Base-by-base conservation (phyloP, 2,113 vertebrate species). In the Corvus cornix region DNA sequence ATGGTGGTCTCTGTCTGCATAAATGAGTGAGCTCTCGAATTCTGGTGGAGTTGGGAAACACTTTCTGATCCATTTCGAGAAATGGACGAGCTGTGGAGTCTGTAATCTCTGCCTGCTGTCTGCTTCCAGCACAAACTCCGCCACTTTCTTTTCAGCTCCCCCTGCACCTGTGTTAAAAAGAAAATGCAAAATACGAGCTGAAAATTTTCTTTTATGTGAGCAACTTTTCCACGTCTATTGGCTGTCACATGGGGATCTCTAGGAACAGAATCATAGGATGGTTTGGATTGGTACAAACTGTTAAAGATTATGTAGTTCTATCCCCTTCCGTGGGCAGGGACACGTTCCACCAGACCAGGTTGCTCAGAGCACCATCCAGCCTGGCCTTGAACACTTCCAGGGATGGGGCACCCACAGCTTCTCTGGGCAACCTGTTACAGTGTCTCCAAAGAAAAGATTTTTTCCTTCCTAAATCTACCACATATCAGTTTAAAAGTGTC, bases 1-100 rank as follows among this genome's bases (percentile, higher is more conserved):
- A 99, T 91, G 0, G 98, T 98, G 94, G 98, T 99, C 97, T 99
- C 99, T 0, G 99, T 99, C 97, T 99, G 99, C 96, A 99, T 96
- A 95, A 99, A 98, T 59, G 99, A 99, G 76, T 98, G 98, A 33
- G 99, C 97, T 33, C 98, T 97, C 70, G 98, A 98, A 96, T 98
- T 97, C 4, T 98, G 95, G 85, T 97, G 98, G 24, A 97, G 96
- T 23, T 97, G 98, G 24, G 98, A 70, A 19, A 97, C 87, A 8
- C 97, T 98, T 30, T 99, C 98, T 0, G 96, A 98, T n/a, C 98
- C 98, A 3, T 98, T 98, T 19, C 95, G 96, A 72, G 98, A 98
- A 49, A 98, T 95, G 0, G 98, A 98, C 6, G 90, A 96, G 90
- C 98, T 97, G 93, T 98, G 98, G 2, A 98, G 94, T 56, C 97